Base-by-base conservation (phyloP, 2,888 invertebrate genomes). In the Rotaria sp. region DNA sequence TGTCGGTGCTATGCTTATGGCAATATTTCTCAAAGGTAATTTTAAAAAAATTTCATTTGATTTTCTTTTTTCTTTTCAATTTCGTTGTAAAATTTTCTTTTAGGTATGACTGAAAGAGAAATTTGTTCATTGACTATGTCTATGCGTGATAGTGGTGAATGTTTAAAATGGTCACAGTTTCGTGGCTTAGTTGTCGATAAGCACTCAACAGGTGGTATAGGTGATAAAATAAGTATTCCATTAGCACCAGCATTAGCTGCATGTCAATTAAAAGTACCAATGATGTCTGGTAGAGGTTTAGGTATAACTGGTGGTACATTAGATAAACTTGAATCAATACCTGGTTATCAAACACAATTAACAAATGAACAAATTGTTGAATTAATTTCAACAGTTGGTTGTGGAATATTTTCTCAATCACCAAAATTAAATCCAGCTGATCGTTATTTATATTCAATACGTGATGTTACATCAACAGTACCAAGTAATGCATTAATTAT, bases 141-240 rank as follows among this genome's bases (percentile, higher is more conserved):
- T 0, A 87, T 87, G 87, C 84, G 85, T 55, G 84, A 84, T 26
- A 85, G 85, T 52, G 87, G 87, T 74, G 85, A 85, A 55, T 38
- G 80, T 41, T 86, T 87, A 52, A 21, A 59, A 38, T 57, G 84
- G 84, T 35, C 41, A n/a, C 50, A 74, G 35, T 41, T 74, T 55
- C 88, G 87, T 21, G 89, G 89, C 11, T 85, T 85, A 4, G 88
- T 93, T 21, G 93, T 93, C 26, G 93, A 93, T 89, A 93, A 93
- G 89, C 93, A 93, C 89, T 93, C 93, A 88, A 93, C 93, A 11
- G 93, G 93, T 2, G 93, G 93, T 2, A 93, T 93, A 2, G 93
- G 93, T 0, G 93, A 93, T 89, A 93, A 93, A 89, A 91, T 92
- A 88, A 93, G 93, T 67, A 90, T 93, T 21, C 89, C 92, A 2